A percentile compares a stretch with the other conserved stretches of the same genome.
Conservation (phyloP, 2,113 vertebrate species). For the Artemisiospiza belli region DNA sequence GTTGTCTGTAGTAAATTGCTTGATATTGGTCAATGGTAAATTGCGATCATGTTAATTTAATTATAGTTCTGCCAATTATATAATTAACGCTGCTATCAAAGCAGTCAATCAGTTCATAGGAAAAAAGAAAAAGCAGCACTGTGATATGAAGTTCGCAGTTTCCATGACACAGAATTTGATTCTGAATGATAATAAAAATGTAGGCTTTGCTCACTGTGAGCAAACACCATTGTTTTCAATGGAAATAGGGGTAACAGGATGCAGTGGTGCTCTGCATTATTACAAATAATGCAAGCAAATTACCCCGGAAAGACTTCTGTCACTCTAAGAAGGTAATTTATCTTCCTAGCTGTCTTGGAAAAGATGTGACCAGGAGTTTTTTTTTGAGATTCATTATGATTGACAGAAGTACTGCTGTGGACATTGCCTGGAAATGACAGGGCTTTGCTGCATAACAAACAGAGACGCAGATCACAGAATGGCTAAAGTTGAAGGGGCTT, state of each 20-base stretch:
- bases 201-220: background rate
- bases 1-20: constrained; percentile 62
- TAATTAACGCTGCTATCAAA: constrained; percentile 50
- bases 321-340: background rate
- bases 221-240: background rate
- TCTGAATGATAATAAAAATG: constrained; percentile 5
- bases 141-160: constrained; percentile 19
- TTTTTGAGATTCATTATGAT: background rate
- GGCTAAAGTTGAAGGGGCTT: background rate
- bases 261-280: background rate
- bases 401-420: background rate
- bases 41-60: constrained; percentile 61
- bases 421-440: background rate
- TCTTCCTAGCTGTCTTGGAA: background rate
- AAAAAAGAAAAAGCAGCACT: constrained; percentile 10
- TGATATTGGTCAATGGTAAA: constrained; percentile 59
- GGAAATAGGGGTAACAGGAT: background rate
- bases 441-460: background rate
- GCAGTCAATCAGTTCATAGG: background rate
- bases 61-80: constrained; percentile 37
- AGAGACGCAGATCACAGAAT: background rate
- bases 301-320: background rate
- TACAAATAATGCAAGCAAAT: background rate
- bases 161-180: background rate
- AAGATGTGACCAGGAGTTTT: background rate